Evolutionary conservation across 1,140 invertebrate genomes (phyloP).

Genomic region (Drosophila virilis): DNA sequence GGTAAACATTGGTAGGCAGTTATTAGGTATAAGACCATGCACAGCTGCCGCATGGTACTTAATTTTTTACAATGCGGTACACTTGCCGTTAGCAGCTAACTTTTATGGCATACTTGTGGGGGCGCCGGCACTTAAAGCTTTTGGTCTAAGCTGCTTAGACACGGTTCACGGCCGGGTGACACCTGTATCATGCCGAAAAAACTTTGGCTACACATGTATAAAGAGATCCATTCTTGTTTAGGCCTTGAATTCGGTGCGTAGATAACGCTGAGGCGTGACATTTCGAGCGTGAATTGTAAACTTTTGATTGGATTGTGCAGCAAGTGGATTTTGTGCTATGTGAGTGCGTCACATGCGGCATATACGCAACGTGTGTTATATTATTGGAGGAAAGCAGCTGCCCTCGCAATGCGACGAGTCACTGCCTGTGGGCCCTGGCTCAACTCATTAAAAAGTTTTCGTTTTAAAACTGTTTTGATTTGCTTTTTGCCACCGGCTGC

Average conservation of each 20-base stretch:
- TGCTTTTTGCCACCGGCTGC: constrained; percentile 36
- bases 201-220: constrained; percentile 50
- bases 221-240: constrained; percentile 56
- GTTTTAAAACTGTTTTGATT: constrained; percentile 65
- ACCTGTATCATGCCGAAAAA: constrained; percentile 26
- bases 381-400: constrained; percentile 58
- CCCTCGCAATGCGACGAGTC: constrained; percentile 1
- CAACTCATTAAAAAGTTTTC: constrained; percentile 79
- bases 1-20: constrained; percentile 34
- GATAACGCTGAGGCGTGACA: constrained; percentile 58
- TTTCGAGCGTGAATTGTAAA: constrained; percentile 80
- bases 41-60: constrained; percentile 42
- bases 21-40: constrained; percentile 19
- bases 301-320: constrained; percentile 81
- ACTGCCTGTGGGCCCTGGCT: constrained; percentile 28
- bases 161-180: constrained; percentile 14
- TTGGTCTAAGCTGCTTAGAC: constrained; percentile 66
- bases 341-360: constrained; percentile 46
- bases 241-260: constrained; percentile 30
- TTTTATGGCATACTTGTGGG: constrained; percentile 55
- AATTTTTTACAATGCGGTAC: constrained; percentile 49
- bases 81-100: constrained; percentile 44
- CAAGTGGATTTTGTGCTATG: constrained; percentile 53
- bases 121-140: constrained; percentile 38
- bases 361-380: constrained; percentile 72